Conservation (phyloP, 1,140 invertebrate species). For the Drosophila equinoxialis region DNA sequence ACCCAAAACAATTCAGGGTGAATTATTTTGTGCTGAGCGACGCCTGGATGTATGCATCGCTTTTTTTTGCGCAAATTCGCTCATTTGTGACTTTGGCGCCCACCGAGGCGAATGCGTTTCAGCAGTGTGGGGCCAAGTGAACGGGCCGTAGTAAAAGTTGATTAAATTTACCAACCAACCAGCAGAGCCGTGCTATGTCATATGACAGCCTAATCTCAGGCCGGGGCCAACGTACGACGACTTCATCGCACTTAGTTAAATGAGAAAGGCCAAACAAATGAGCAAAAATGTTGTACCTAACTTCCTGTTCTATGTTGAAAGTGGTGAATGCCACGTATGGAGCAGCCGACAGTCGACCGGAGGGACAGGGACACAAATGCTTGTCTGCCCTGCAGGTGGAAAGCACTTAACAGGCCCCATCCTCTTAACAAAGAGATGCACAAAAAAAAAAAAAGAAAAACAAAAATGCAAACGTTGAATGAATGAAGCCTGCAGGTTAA, state of each 20-base stretch:
- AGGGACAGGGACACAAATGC: not conserved
- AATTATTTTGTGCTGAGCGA: constrained; percentile 45
- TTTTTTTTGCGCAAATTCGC: constrained; percentile 22
- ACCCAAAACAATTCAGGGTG: constrained; percentile 59
- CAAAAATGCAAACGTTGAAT: constrained; percentile 22
- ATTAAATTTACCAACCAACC: constrained; percentile 69
- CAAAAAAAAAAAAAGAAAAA: constrained; percentile 14
- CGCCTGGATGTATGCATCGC: constrained; percentile 32
- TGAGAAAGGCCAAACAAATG: constrained; percentile 70
- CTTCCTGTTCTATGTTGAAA: constrained; percentile 38
- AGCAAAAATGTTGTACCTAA: constrained; percentile 54
- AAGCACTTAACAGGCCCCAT: constrained; percentile 64
- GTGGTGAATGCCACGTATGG: constrained; percentile 38
- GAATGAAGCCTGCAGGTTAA: constrained; percentile 38
- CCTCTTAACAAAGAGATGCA: not conserved
- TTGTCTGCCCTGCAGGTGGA: constrained; percentile 67
- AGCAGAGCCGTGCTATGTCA: not conserved
- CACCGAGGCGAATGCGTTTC: not conserved
- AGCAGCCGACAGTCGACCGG: not conserved
- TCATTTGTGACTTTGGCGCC: constrained; percentile 18
- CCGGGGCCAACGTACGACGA: constrained; percentile 63
- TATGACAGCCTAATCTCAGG: constrained; percentile 52
- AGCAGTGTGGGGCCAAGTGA: not conserved
- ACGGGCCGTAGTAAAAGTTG: constrained; percentile 32
- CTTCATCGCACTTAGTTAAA: constrained; percentile 76